Base-by-base conservation (phyloP, 2,888 invertebrate species). In the Argyresthia goedartella region DNA sequence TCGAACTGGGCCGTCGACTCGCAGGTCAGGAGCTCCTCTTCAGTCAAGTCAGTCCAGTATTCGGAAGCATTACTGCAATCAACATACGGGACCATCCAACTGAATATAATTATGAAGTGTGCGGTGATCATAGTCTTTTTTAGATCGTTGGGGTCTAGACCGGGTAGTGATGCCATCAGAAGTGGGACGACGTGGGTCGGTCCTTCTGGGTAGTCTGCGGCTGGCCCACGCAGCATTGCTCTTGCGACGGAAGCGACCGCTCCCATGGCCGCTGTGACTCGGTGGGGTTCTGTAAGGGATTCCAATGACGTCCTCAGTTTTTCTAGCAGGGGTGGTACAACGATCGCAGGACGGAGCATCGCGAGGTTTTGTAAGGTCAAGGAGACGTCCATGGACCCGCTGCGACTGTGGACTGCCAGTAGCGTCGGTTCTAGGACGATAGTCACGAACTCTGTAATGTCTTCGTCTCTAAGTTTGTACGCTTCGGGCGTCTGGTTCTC, bases 101-200 rank as follows among this genome's bases (percentile, higher is more conserved):
- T 89, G 66, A 94, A 91, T 47, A 92, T 90, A 4, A 93, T 88
- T 52, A 96, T 91, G 64, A 95, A 91, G 63, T 94, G 93, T 55
- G 96, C 89, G 0, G 95, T 93, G 25, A 92, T 88, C 51, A 92
- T 81, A 25, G 92, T 92, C 73, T 94, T 94, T 58, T 90, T 89
- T 44, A 92, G 88, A 73, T 97, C 97, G 67, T 97, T 97, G 0
- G 95, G 92, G 73, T 97, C 97, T 45, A 98, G 92, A 11, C 96
- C 97, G 0, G 97, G 97, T 14, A 98, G 78, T 0, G 94, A 88
- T 0, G 92, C 91, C 69, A 93, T 89, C 11, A 97, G 82, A 33
- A 97, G 82, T 0, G 95, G 95, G 14, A 97, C 87, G 0, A 96
- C 91, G 64, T 96, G 94, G 0, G 90, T 89, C 4, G 93, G 92